Evolutionary conservation across 2,888 invertebrate species (phyloP).

Genomic region (Capitulum mitella): DNA sequence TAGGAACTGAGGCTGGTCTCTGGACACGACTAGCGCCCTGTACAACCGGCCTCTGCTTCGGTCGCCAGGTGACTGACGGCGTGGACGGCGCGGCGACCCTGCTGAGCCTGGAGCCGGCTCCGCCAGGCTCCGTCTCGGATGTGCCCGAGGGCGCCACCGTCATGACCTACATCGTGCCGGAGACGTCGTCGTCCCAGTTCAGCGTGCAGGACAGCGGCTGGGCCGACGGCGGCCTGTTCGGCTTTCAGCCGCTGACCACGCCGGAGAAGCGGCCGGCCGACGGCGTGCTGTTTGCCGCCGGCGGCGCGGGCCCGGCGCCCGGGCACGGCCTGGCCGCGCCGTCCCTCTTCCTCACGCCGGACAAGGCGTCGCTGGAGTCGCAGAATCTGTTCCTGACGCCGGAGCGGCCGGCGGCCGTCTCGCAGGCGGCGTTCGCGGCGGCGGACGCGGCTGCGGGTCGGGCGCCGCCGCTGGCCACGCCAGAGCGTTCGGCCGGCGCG

Average conservation of each 20-base stretch:
- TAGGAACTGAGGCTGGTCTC: too few relatives aligned
- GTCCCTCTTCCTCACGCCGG: not conserved
- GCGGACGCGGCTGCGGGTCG: too few relatives aligned
- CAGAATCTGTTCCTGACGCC: not conserved
- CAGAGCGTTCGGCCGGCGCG: not conserved
- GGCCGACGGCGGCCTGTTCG: not conserved
- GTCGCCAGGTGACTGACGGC: slow-evolving; percentile 6
- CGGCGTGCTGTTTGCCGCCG: not conserved
- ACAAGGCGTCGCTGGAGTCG: not conserved
- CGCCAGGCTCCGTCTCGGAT: not conserved
- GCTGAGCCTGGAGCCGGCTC: not conserved
- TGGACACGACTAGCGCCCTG: too few relatives aligned
- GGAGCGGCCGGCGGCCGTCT: not conserved
- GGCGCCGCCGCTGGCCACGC: not conserved
- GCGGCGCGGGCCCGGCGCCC: not conserved
- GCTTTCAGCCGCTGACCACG: not conserved
- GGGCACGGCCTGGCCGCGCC: not conserved
- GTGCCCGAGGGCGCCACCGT: slow-evolving; percentile 21
- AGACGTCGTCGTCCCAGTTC: not conserved
- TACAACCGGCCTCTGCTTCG: too few relatives aligned
- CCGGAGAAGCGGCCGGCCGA: not conserved
- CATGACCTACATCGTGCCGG: slow-evolving; percentile 13
- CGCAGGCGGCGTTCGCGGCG: too few relatives aligned
- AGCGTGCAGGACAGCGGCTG: slow-evolving; percentile 19
- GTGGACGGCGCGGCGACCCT: not conserved